phyloP scores from a whole-genome alignment of 2,797 vertebrate genomes.

The Peromyscus eremicus region DNA sequence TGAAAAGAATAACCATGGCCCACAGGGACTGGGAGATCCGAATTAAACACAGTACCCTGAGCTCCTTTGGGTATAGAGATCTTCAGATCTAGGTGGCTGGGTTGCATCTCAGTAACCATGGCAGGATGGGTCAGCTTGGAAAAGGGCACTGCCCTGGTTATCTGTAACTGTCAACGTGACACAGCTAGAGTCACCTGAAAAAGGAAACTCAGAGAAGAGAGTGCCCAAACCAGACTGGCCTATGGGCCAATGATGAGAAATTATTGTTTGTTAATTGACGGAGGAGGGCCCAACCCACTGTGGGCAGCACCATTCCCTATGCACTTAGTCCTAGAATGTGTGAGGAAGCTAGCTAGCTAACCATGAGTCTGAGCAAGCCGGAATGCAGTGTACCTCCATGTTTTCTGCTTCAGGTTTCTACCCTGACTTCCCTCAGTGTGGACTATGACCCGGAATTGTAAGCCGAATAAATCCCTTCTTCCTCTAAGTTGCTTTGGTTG shows the following conservation, averaged over 20 bases:
- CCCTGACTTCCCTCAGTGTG: neutral
- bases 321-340: neutral
- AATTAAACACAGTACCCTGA: neutral
- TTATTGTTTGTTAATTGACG: too few relatives aligned
- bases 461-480: neutral
- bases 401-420: neutral
- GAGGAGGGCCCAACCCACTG: neutral
- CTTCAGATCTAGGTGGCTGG: neutral
- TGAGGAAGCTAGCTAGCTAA: neutral
- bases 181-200: neutral
- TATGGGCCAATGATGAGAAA: neutral
- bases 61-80: neutral
- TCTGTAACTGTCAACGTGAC: neutral
- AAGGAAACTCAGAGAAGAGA: neutral
- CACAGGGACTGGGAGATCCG: neutral
- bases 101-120: neutral
- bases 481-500: neutral
- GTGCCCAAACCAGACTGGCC: neutral
- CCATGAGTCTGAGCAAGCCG: neutral
- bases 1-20: neutral
- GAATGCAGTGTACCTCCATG: neutral
- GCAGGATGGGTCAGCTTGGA: neutral
- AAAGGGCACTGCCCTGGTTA: neutral
- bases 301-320: neutral
- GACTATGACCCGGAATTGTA: neutral